These are phyloP conservation scores for Egretta garzetta DNA, from an alignment of 2,113 vertebrate genomes.

Conservation along the genomic window DNA sequence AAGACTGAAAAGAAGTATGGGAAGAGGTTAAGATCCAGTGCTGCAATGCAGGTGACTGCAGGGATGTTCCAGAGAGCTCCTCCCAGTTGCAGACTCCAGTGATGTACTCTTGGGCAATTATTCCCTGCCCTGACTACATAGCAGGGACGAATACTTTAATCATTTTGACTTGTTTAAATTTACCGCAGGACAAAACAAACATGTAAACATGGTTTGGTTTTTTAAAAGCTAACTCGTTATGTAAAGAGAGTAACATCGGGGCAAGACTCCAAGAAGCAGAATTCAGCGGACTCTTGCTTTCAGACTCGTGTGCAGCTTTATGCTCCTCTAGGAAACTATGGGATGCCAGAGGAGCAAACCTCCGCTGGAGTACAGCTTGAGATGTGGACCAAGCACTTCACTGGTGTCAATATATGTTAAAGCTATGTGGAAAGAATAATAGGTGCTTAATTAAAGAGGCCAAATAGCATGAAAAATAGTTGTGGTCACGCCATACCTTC, in stretches of 20 bases:
- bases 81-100: neutral
- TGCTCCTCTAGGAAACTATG: neutral
- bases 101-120: neutral
- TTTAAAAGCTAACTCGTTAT: neutral
- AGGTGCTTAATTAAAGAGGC: neutral
- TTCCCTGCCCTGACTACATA: neutral
- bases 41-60: neutral
- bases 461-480: neutral
- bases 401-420: neutral
- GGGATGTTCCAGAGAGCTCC: neutral
- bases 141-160: neutral
- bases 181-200: neutral
- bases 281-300: neutral
- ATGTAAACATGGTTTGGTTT: neutral
- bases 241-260: neutral
- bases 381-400: neutral
- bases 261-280: slow-evolving; percentile 2
- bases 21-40: neutral
- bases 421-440: neutral
- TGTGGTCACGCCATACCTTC: neutral
- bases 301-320: neutral
- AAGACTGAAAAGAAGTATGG: neutral
- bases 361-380: neutral
- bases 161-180: neutral
- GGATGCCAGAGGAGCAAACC: neutral